Evolutionary conservation across 2,113 vertebrate genomes (phyloP).

Genomic region (Cyphomyrus discorhynchus): DNA sequence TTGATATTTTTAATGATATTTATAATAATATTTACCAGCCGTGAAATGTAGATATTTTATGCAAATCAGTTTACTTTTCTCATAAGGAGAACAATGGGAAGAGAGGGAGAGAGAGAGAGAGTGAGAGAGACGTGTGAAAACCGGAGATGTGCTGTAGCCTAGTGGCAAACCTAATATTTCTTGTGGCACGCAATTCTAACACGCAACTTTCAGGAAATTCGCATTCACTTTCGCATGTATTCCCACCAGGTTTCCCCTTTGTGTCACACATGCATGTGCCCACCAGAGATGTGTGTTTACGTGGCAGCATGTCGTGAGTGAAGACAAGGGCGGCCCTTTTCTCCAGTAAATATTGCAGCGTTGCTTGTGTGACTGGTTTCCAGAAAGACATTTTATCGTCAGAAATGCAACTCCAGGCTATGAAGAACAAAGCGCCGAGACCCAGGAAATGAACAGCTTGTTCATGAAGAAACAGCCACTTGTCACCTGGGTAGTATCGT

Average conservation of each 20-base stretch:
- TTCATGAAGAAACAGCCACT: neutral
- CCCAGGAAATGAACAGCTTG: neutral
- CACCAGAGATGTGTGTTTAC: neutral
- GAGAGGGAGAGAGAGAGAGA: constrained; percentile 25
- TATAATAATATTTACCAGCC: neutral
- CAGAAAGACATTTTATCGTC: neutral
- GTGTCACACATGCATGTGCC: neutral
- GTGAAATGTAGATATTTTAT: neutral
- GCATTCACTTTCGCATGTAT: neutral
- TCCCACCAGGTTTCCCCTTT: neutral
- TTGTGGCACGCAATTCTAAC: neutral
- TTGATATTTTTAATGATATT: neutral
- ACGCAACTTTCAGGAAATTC: neutral
- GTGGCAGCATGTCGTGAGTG: neutral
- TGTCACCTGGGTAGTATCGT: neutral
- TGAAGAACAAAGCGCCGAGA: neutral
- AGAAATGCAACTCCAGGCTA: neutral
- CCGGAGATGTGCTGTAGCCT: constrained; percentile 15
- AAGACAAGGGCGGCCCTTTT: neutral
- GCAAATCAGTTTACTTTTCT: neutral
- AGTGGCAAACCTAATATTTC: constrained; percentile 6
- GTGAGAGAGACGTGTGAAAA: constrained; percentile 5
- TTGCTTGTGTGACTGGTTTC: neutral
- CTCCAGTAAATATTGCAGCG: neutral
- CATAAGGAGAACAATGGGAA: neutral